Evolutionary conservation across 2,113 vertebrate genomes (phyloP).

Genomic region (Beaufortia kweichowensis): DNA sequence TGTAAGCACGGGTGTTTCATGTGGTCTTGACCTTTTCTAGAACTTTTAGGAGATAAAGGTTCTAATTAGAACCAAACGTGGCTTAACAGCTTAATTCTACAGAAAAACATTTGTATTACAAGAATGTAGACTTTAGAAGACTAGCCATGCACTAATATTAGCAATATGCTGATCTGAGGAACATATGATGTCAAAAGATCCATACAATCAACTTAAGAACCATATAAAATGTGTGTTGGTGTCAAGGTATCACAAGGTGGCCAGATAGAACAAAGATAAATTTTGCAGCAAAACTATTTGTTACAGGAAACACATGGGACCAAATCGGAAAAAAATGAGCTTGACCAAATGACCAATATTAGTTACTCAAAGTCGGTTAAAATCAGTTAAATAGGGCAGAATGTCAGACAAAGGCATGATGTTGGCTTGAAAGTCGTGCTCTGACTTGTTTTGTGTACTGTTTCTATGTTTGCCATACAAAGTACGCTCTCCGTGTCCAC

Average conservation of each 20-base stretch:
- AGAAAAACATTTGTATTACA: background rate
- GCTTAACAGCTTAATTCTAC: background rate
- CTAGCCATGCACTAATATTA: no score
- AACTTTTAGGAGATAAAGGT: background rate
- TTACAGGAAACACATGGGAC: background rate
- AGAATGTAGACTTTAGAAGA: no score
- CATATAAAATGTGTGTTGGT: no score
- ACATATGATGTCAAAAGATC: background rate
- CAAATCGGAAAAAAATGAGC: background rate
- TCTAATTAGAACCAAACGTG: background rate
- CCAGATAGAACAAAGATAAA: background rate
- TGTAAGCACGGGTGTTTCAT: slow-evolving; percentile 16
- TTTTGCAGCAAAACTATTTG: background rate
- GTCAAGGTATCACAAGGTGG: background rate
- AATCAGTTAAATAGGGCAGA: slow-evolving; percentile 3
- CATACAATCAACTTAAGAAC: background rate
- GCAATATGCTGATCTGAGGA: no score
- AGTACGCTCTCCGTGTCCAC: background rate
- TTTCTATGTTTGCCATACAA: slow-evolving; percentile 18
- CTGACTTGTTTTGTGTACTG: background rate
- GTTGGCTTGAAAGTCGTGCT: slow-evolving; percentile 1
- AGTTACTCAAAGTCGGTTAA: background rate
- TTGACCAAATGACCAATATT: background rate
- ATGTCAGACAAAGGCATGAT: background rate
- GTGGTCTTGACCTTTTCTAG: slow-evolving; percentile 15